Evolutionary conservation across 2,888 invertebrate genomes (phyloP), one percentile per base, ranked within the genome.

Genomic region (Lasioglossum calceatum): DNA sequence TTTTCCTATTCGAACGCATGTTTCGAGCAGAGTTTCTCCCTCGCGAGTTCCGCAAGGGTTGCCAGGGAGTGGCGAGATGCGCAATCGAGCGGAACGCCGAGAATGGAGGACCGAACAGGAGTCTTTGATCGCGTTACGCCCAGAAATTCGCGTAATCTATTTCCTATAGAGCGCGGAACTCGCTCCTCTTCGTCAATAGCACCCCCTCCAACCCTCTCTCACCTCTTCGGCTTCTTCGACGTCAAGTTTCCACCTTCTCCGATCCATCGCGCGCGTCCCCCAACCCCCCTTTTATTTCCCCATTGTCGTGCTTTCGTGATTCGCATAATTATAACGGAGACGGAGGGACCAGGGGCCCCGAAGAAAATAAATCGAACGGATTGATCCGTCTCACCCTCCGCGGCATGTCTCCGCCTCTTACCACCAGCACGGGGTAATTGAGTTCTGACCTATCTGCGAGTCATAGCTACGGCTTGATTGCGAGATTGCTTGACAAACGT

Each of bases 71-170:
- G 72, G 7, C 32, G 82, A 82, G 72, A 77, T 72, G 72, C 19
- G 73, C 77, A 58, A 77, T 84, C 82, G 76, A 64, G 42, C 44
- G 58, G 39, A 47, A 61, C 16, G 44, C 19, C 47, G 44, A 32
- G 77, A 27, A 42, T 32, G n/a, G 54, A 54, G 47, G 4, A 14
- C 36, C 47, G 70, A 77, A 78, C 39, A 54, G 67, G 50, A 80
- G 67, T 36, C 44, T 64, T 42, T 72, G 75, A 82, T 84, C 77
- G 73, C 82, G 81, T 77, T 77, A 64, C 64, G 42, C 8, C 7
- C 39, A 67, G 70, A 78, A 77, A 82, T 84, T 77, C 81, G 58
- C 39, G 44, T 74, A 82, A 82, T 78, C 78, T 32, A 71, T 71
- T 78, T 77, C 47, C 58, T 58, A 47, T 61, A 58, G 39, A 75